Base-by-base conservation (phyloP, 1,140 invertebrate species). In the Ridgeia piscesae region DNA sequence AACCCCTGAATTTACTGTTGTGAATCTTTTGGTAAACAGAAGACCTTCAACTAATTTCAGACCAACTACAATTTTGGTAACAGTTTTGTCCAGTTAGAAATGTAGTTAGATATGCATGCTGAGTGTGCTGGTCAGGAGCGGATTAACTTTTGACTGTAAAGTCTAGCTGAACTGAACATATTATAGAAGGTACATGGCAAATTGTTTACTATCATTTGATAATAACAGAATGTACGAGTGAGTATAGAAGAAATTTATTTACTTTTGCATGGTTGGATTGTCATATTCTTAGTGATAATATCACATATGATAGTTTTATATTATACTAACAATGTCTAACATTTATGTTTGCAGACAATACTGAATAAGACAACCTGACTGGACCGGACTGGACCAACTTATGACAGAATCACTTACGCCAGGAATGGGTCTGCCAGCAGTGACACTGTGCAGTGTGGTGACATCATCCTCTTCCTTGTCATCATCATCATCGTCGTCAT, bases 401-500 rank as follows among this genome's bases (percentile, higher is more conserved):
- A 6, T 42, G 42, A 11, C 4, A 31, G 58, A 91, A 21, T 14
- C 50, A 92, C 34, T 88, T 89, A 94, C 94, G 93, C 93, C 93
- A 21, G 94, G 94, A 92, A 94, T 94, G 34, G 94, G 94, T 92
- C 93, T 93, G 89, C 93, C 93, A 93, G 93, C 94, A 89, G 93
- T 93, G 48, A 93, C 92, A 89, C 94, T 94, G 58, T 77, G 58
- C 58, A 77, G 58, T 2, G 17, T 77, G 58, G 58, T 4, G 58
- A 14, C 27, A 21, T 77, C 58, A 27, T 77, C 58, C 58, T 77
- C 58, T 77, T 77, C 58, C 58, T 77, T 31, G 94, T 94, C 93
- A 93, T 92, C 34, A 94, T 91, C 42, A n/a, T 94, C 94, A 58
- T 94, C 94, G 89, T 95, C 94, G 89, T 95, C 95, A 93, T 96